Conservation (phyloP, 2,888 invertebrate genomes). For the Caenorhabditis imperialis region DNA sequence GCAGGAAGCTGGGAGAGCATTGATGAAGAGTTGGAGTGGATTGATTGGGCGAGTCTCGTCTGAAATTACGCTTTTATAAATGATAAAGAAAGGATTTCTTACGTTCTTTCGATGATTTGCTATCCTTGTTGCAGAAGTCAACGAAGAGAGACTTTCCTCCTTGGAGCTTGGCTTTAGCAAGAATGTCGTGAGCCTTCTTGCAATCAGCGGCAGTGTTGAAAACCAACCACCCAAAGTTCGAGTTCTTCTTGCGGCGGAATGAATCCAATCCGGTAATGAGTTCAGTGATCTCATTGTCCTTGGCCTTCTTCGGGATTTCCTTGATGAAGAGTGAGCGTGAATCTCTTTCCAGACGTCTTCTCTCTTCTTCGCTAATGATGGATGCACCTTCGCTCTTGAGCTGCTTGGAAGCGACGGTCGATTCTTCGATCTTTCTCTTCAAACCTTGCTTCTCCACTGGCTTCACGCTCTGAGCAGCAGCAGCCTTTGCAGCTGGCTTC, state of each 20-base stretch:
- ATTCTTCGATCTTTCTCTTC: slow-evolving; percentile 59
- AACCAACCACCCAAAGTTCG: slow-evolving; percentile 66
- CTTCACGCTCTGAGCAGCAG: background rate
- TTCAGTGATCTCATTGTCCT: slow-evolving; percentile 35
- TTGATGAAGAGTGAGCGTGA: slow-evolving; percentile 68
- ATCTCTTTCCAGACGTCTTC: slow-evolving; percentile 65
- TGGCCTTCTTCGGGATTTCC: slow-evolving; percentile 60
- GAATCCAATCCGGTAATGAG: slow-evolving; percentile 57
- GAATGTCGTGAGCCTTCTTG: slow-evolving; percentile 54
- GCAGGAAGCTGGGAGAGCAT: slow-evolving; percentile 41
- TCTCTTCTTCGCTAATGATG: slow-evolving; percentile 65
- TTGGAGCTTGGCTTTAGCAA: slow-evolving; percentile 47
- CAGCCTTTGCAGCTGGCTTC: slow-evolving; percentile 5
- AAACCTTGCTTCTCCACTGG: slow-evolving; percentile 19
- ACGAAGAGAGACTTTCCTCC: slow-evolving; percentile 56
- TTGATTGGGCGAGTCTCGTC: slow-evolving; percentile 55
- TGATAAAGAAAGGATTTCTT: too few species aligned
- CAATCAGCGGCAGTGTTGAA: slow-evolving; percentile 65
- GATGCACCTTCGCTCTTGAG: slow-evolving; percentile 24
- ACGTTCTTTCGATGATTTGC: slow-evolving; percentile 32
- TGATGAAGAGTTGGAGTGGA: slow-evolving; percentile 60
- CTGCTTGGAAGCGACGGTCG: slow-evolving; percentile 33
- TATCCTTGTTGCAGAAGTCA: slow-evolving; percentile 64
- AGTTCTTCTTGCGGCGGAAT: slow-evolving; percentile 58
- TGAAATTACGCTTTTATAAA: slow-evolving; percentile 15